Percentiles rank a stretch among this genome's conserved stretches.
Conservation (phyloP, 2,888 invertebrate species). For the Byasa hedistus region DNA sequence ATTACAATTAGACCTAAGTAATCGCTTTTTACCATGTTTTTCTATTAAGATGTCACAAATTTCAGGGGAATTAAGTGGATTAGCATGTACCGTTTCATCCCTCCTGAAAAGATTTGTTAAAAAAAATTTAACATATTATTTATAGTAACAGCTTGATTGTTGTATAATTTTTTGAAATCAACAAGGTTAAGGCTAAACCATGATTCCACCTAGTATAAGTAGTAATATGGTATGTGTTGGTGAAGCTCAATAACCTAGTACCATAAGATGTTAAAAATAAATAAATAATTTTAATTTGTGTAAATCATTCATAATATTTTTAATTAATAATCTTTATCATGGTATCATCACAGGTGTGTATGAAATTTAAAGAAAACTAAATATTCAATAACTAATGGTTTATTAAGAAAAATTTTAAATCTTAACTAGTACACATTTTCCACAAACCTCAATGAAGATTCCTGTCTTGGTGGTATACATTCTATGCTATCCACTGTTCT, state of each 20-base stretch:
- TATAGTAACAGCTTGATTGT: not conserved
- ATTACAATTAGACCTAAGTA: slow-evolving; percentile 50
- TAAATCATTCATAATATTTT: not conserved
- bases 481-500: slow-evolving; percentile 67
- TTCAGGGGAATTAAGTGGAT: slow-evolving; percentile 61
- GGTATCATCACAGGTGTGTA: not conserved
- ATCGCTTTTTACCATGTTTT: slow-evolving; percentile 51
- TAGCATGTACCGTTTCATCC: slow-evolving; percentile 49
- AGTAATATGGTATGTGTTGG: too few relatives aligned
- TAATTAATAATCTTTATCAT: not conserved
- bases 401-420: slow-evolving; percentile 10
- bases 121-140: not conserved
- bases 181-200: too few relatives aligned
- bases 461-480: slow-evolving; percentile 54
- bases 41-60: slow-evolving; percentile 42
- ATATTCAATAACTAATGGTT: slow-evolving; percentile 10
- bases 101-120: slow-evolving; percentile 49
- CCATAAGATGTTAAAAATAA: too few relatives aligned
- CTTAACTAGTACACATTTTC: not conserved
- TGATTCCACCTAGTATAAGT: too few relatives aligned
- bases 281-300: not conserved
- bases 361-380: slow-evolving; percentile 18
- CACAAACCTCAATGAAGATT: slow-evolving; percentile 56
- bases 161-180: not conserved
- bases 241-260: too few relatives aligned